Percentiles rank a stretch among this genome's conserved stretches.
Evolutionary conservation across 2,888 invertebrate species (phyloP).

Genomic region (Holacanthella duospinosa): DNA sequence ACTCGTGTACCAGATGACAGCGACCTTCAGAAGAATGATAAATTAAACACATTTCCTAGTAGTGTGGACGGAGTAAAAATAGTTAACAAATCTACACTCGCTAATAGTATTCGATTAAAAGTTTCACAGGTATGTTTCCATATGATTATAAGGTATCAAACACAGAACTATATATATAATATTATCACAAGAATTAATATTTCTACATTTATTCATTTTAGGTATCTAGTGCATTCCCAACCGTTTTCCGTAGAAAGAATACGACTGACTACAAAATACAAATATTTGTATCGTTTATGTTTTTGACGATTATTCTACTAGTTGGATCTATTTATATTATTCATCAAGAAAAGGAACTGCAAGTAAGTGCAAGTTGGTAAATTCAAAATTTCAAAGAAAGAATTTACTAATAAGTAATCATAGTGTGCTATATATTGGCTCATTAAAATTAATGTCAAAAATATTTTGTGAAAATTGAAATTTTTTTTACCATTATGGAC

Average conservation of each 20-base stretch:
- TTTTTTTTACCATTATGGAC: conserved; percentile 9
- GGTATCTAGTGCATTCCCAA: conserved; percentile 60
- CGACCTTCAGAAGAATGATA: background rate
- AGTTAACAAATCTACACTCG: no score
- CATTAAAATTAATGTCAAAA: no score
- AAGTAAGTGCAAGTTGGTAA: conserved; percentile 37
- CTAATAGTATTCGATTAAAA: no score
- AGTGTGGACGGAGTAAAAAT: background rate
- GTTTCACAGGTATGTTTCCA: no score
- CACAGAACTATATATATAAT: no score
- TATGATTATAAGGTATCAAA: no score
- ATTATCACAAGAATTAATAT: no score
- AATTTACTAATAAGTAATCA: no score
- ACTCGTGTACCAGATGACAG: background rate
- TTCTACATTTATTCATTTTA: no score
- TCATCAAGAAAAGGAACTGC: conserved; percentile 69
- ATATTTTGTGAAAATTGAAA: no score
- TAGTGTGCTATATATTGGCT: no score
- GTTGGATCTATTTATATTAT: conserved; percentile 73
- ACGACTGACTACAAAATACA: conserved; percentile 66
- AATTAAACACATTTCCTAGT: background rate
- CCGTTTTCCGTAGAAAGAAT: conserved; percentile 57
- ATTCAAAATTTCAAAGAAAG: no score
- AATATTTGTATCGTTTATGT: conserved; percentile 68
- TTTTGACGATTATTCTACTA: conserved; percentile 67